phyloP scores from a whole-genome alignment of 2,888 invertebrate genomes.

The Gandaritis pyraliata region DNA sequence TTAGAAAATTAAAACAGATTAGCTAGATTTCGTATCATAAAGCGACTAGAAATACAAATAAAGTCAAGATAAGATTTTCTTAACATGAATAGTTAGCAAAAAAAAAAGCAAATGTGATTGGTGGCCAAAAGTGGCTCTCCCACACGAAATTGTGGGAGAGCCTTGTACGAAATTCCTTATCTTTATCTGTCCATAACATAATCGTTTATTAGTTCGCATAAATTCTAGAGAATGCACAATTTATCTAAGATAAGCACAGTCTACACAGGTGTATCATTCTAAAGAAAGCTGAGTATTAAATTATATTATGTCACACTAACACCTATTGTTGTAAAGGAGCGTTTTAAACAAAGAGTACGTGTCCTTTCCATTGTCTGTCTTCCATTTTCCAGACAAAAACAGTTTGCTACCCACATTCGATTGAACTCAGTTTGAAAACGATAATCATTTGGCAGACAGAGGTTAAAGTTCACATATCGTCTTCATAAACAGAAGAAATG shows the following conservation, averaged over 20 bases:
- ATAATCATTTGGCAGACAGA: slow-evolving; percentile 35
- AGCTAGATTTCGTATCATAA: neutral
- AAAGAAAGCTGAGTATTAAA: slow-evolving; percentile 5
- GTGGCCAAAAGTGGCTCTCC: neutral
- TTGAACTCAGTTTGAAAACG: slow-evolving; percentile 43
- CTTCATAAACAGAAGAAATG: slow-evolving; percentile 24
- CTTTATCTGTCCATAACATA: neutral
- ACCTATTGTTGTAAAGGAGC: slow-evolving; percentile 25
- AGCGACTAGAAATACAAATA: neutral
- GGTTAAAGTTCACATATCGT: slow-evolving; percentile 28
- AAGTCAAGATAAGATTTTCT: neutral
- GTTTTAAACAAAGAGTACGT: slow-evolving; percentile 41
- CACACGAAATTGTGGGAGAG: neutral
- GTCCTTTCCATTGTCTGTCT: slow-evolving; percentile 44
- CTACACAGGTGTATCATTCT: slow-evolving; percentile 2
- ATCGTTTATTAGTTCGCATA: neutral
- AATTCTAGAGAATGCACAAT: neutral
- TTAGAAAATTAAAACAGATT: no score
- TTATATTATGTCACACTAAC: slow-evolving; percentile 4
- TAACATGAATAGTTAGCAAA: neutral
- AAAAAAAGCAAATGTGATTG: neutral
- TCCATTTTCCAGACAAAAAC: slow-evolving; percentile 39
- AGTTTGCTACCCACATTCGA: slow-evolving; percentile 46
- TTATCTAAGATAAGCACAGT: neutral
- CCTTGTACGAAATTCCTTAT: neutral